Evolutionary conservation across 2,113 vertebrate species (phyloP).

Genomic region (Jaculus jaculus): DNA sequence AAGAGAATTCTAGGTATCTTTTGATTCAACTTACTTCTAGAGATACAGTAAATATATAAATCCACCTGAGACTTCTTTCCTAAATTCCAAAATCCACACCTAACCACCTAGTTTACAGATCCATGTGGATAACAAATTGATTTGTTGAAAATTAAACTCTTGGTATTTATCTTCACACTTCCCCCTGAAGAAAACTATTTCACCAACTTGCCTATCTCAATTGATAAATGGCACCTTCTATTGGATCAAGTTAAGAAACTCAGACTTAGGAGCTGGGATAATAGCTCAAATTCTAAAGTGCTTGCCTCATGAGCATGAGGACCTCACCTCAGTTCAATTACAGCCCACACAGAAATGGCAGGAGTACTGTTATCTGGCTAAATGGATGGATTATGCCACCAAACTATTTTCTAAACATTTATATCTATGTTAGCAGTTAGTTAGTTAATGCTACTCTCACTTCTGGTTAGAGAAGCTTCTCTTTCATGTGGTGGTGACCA

Average conservation of each 20-base stretch:
- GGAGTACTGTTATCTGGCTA: no score
- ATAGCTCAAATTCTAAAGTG: no score
- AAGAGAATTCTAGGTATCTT: background rate
- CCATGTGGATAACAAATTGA: background rate
- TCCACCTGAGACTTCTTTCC: background rate
- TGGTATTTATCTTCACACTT: background rate
- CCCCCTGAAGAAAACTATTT: background rate
- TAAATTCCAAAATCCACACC: conserved; percentile 6
- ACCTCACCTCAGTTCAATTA: no score
- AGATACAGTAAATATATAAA: background rate
- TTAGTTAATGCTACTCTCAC: no score
- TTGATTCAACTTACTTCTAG: background rate
- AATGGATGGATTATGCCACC: no score
- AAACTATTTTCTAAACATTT: no score
- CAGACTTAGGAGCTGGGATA: background rate
- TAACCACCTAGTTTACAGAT: background rate
- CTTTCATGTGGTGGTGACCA: no score
- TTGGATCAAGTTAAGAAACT: background rate
- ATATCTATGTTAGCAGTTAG: no score
- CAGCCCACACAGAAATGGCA: no score
- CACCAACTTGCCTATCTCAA: background rate
- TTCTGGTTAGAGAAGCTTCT: no score
- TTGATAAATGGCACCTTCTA: background rate
- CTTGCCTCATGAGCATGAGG: no score
- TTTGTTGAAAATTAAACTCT: background rate